Evolutionary conservation across 2,888 invertebrate genomes (phyloP).

Genomic region (Xestia xanthographa): DNA sequence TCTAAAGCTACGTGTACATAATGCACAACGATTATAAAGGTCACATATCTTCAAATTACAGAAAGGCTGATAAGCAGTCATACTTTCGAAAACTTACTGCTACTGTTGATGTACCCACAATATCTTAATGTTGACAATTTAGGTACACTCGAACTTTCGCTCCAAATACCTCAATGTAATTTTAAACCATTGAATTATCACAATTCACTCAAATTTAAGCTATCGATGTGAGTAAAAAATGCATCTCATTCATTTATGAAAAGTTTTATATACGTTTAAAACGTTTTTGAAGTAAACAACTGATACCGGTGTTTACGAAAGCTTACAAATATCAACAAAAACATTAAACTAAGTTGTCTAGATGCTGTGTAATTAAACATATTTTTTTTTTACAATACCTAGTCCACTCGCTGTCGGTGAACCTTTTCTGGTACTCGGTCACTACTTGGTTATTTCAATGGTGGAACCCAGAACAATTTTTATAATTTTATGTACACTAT

Average conservation of each 20-base stretch:
- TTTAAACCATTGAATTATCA: slow-evolving; percentile 13
- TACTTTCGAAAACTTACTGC: slow-evolving; percentile 24
- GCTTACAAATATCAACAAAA: slow-evolving; percentile 57
- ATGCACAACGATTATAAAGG: slow-evolving; percentile 73
- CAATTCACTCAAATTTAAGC: slow-evolving; percentile 3
- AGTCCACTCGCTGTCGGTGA: slow-evolving; percentile 72
- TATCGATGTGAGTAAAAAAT: slow-evolving; percentile 15
- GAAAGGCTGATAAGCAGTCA: slow-evolving; percentile 36
- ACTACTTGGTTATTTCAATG: slow-evolving; percentile 84
- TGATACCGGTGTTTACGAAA: slow-evolving; percentile 73
- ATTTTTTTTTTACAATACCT: slow-evolving; percentile 65
- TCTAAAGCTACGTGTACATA: slow-evolving; percentile 83
- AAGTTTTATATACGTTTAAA: slow-evolving; percentile 15
- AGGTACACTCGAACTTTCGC: slow-evolving; percentile 52
- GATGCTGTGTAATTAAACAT: slow-evolving; percentile 2
- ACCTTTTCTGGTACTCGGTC: slow-evolving; percentile 80
- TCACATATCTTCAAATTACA: slow-evolving; percentile 63
- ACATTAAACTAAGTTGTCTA: slow-evolving; percentile 32
- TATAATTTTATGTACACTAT: slow-evolving; percentile 60
- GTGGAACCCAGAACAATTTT: slow-evolving; percentile 77
- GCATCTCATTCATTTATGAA: slow-evolving; percentile 37
- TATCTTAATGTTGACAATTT: slow-evolving; percentile 40
- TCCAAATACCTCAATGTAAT: slow-evolving; percentile 32
- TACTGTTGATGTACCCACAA: slow-evolving; percentile 56
- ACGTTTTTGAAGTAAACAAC: slow-evolving; percentile 76